Percentiles rank a stretch among this genome's conserved stretches.
Conservation (phyloP, 1,140 invertebrate genomes). For the Metaphire vulgaris region DNA sequence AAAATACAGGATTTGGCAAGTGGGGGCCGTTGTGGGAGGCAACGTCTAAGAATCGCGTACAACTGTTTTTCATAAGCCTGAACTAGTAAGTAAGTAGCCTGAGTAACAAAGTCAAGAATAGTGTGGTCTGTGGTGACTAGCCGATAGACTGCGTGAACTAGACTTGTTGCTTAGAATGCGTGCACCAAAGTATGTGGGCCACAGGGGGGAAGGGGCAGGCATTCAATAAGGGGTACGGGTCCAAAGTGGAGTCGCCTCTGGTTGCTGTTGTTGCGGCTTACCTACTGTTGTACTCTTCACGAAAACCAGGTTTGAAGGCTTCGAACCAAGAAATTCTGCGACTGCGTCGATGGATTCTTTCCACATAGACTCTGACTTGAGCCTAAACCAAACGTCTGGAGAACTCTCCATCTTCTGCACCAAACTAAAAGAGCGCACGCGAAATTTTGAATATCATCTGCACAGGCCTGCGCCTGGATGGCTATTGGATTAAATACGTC, state of each 20-base stretch:
- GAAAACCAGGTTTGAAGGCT: slow-evolving; percentile 13
- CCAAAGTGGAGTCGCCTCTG: no score
- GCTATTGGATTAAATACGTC: not conserved
- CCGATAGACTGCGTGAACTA: not conserved
- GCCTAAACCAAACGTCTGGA: not conserved
- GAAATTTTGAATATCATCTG: not conserved
- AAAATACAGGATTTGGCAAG: no score
- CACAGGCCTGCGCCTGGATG: not conserved
- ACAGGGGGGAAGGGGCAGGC: not conserved
- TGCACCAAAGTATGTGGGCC: not conserved
- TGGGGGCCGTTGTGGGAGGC: no score
- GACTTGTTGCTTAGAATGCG: not conserved
- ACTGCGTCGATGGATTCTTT: slow-evolving; percentile 3
- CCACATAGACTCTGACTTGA: not conserved
- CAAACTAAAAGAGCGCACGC: not conserved
- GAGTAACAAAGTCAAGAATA: not conserved
- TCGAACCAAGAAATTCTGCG: slow-evolving; percentile 5
- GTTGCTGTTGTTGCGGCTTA: not conserved
- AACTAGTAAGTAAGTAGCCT: not conserved
- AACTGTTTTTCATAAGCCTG: no score
- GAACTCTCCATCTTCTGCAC: not conserved
- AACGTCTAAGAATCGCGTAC: no score
- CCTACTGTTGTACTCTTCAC: slow-evolving; percentile 14
- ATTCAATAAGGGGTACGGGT: no score
- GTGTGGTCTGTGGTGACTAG: not conserved